Percentiles rank a stretch among this genome's conserved stretches.
phyloP scores from a whole-genome alignment of 2,888 invertebrate genomes.

The Agrotis exclamationis region DNA sequence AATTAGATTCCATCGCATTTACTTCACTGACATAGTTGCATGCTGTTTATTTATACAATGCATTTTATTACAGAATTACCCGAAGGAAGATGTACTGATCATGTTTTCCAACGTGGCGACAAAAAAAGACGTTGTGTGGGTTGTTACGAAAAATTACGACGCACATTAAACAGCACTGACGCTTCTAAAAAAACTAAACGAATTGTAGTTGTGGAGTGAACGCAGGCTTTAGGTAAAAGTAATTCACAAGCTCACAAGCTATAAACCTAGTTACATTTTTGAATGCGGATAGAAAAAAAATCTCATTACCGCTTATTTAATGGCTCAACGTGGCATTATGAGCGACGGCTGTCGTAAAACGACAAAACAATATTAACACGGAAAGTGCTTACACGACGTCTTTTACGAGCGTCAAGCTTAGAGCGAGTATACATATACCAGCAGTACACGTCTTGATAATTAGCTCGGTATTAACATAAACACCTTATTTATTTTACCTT shows the following conservation, averaged over 20 bases:
- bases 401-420: slow-evolving; percentile 54
- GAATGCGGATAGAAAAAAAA: not conserved
- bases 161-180: too few relatives aligned
- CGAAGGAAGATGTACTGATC: too few relatives aligned
- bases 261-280: not conserved
- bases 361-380: slow-evolving; percentile 70
- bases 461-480: slow-evolving; percentile 45
- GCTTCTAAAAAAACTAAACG: too few relatives aligned
- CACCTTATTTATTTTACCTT: slow-evolving; percentile 40
- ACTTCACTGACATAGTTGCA: too few relatives aligned
- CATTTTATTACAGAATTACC: too few relatives aligned
- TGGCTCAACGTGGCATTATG: slow-evolving; percentile 53
- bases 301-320: slow-evolving; percentile 28
- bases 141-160: too few relatives aligned
- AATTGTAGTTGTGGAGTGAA: too few relatives aligned
- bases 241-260: not conserved
- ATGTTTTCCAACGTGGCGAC: too few relatives aligned
- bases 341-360: slow-evolving; percentile 64
- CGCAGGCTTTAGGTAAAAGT: not conserved
- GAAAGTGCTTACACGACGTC: slow-evolving; percentile 57
- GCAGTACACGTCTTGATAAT: slow-evolving; percentile 47
- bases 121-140: too few relatives aligned
- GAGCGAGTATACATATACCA: slow-evolving; percentile 25
- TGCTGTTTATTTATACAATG: too few relatives aligned
- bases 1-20: too few relatives aligned